These are phyloP conservation scores for Pseudolycoriella hygida DNA, from an alignment of 2,888 invertebrate species.

Conservation along the genomic window DNA sequence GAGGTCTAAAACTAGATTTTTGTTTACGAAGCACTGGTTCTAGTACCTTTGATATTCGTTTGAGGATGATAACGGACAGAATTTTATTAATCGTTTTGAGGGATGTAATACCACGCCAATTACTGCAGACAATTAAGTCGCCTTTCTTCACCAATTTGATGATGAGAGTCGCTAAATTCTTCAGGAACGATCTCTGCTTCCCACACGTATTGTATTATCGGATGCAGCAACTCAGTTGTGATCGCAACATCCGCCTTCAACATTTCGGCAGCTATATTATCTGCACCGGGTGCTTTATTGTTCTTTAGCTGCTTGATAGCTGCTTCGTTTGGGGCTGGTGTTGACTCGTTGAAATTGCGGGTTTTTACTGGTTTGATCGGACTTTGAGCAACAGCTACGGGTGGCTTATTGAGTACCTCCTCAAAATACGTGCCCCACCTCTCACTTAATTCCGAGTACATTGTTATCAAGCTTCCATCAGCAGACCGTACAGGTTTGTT, in stretches of 20 bases:
- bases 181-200: not conserved
- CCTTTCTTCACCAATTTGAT: slow-evolving; percentile 1
- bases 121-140: not conserved
- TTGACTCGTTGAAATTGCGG: not conserved
- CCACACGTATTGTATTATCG: not conserved
- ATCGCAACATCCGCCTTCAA: not conserved
- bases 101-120: slow-evolving; percentile 4
- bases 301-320: not conserved
- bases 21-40: too few species aligned
- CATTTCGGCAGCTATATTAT: too few species aligned
- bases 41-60: not conserved
- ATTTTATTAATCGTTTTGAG: too few species aligned
- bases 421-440: not conserved
- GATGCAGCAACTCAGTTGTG: not conserved
- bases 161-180: not conserved
- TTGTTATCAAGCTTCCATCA: too few species aligned
- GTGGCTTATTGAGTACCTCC: not conserved
- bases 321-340: not conserved
- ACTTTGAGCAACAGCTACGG: not conserved
- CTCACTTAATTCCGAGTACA: not conserved
- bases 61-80: not conserved
- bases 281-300: not conserved
- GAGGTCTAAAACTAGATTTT: too few species aligned
- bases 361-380: not conserved
- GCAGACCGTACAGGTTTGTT: too few species aligned